phyloP scores from a whole-genome alignment of 2,888 invertebrate genomes.

The Eupeodes latifasciatus region DNA sequence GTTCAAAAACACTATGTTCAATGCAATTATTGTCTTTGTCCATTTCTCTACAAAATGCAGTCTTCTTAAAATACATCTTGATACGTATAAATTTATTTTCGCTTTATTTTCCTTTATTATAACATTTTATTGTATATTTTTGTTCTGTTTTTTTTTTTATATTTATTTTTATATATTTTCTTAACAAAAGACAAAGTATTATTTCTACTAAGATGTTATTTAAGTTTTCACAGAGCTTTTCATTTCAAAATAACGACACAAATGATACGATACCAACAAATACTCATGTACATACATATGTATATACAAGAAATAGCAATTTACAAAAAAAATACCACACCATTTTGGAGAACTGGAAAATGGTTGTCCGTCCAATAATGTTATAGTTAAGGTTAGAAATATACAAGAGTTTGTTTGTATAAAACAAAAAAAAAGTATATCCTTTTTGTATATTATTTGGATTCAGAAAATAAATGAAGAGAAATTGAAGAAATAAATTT shows the following conservation, averaged over 20 bases:
- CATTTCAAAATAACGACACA: slow-evolving; percentile 7
- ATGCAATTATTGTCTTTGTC: slow-evolving; percentile 66
- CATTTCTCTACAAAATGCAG: slow-evolving; percentile 37
- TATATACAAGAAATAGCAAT: not conserved
- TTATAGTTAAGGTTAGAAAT: not conserved
- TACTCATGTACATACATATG: not conserved
- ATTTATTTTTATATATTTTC: not conserved
- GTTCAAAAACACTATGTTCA: slow-evolving; percentile 39
- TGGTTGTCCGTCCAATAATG: slow-evolving; percentile 41
- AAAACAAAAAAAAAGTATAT: too few relatives aligned
- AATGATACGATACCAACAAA: not conserved
- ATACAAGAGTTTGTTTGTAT: not conserved
- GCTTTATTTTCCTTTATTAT: slow-evolving; percentile 1
- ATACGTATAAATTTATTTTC: slow-evolving; percentile 18
- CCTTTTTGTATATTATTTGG: not conserved
- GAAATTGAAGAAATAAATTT: slow-evolving; percentile 47
- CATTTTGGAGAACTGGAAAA: not conserved
- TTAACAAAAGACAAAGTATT: not conserved
- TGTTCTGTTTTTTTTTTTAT: not conserved
- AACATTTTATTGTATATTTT: not conserved
- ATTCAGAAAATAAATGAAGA: slow-evolving; percentile 41
- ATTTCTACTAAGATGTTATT: slow-evolving; percentile 35
- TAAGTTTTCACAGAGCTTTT: slow-evolving; percentile 45
- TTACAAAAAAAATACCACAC: slow-evolving; percentile 6
- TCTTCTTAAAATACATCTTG: slow-evolving; percentile 11